phyloP scores from a whole-genome alignment of 2,888 invertebrate genomes.

The Palloptera scutellata region DNA sequence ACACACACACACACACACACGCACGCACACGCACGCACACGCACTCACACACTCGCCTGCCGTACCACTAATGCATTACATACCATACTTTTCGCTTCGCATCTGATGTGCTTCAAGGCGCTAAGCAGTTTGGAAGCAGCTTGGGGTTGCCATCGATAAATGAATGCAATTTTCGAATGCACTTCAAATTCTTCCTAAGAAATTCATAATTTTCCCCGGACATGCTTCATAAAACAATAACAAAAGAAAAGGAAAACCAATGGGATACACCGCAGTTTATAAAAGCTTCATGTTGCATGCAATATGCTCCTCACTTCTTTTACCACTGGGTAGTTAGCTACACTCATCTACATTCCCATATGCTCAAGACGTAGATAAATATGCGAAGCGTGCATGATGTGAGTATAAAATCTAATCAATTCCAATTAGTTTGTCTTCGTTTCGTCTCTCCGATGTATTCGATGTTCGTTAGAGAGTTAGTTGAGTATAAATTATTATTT shows the following conservation, averaged over 20 bases:
- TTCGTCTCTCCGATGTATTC: constrained; percentile 61
- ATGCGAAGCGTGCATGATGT: constrained; percentile 53
- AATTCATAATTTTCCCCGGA: too few species aligned
- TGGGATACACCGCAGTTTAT: too few species aligned
- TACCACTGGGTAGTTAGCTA: neutral
- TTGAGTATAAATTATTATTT: constrained; percentile 61
- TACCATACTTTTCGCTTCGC: neutral
- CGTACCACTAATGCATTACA: neutral
- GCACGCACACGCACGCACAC: neutral
- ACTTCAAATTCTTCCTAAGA: too few species aligned
- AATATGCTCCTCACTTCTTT: too few species aligned
- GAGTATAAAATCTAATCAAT: constrained; percentile 37
- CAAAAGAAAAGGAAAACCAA: too few species aligned
- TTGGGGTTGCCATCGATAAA: too few species aligned
- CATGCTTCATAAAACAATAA: too few species aligned
- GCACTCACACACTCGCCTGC: neutral
- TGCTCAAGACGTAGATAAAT: constrained; percentile 60
- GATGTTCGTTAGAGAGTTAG: constrained; percentile 13
- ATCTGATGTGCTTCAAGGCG: neutral
- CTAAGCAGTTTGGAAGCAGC: too few species aligned
- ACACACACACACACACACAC: neutral
- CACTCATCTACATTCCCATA: constrained; percentile 44
- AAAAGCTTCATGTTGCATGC: too few species aligned
- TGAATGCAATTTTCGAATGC: too few species aligned
- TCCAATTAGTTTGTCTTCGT: too few species aligned